phyloP scores from a whole-genome alignment of 1,140 invertebrate species.

The Listronotus bonariensis region DNA sequence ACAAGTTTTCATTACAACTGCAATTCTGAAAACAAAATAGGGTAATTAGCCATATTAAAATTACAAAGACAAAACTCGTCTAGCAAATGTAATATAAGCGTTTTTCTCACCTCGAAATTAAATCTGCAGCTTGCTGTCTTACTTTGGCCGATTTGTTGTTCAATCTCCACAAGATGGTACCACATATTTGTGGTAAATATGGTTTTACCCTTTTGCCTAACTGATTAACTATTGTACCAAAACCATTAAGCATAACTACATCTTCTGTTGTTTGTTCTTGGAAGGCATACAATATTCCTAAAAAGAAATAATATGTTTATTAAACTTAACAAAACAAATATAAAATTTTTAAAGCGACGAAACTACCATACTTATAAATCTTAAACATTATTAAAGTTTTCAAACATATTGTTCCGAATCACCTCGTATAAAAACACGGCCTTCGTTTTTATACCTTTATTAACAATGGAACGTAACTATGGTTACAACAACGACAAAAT shows the following conservation, averaged over 20 bases:
- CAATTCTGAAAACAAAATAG: conserved; percentile 68
- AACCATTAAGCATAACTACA: conserved; percentile 98
- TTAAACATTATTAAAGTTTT: too few relatives aligned
- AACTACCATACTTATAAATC: too few relatives aligned
- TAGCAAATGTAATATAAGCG: too few relatives aligned
- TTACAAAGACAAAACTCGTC: too few relatives aligned
- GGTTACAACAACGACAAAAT: too few relatives aligned
- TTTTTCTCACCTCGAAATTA: conserved; percentile 72
- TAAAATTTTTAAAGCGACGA: too few relatives aligned
- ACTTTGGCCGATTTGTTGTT: conserved; percentile 99
- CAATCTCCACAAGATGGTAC: conserved; percentile 98
- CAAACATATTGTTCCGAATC: too few relatives aligned
- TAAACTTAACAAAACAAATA: too few relatives aligned
- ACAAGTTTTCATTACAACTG: conserved; percentile 99
- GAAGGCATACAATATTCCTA: conserved; percentile 93
- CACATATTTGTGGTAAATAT: conserved; percentile 98
- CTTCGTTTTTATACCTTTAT: too few relatives aligned
- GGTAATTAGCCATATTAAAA: too few relatives aligned
- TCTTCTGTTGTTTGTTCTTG: conserved; percentile 99
- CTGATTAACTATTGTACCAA: conserved; percentile 98
- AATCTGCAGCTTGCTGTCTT: conserved; percentile 97
- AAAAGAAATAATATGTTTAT: not conserved
- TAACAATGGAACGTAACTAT: too few relatives aligned
- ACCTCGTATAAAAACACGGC: too few relatives aligned
- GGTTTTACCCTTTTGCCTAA: conserved; percentile 97